phyloP scores from a whole-genome alignment of 2,797 vertebrate genomes.

The Muraenolepis orangiensis region DNA sequence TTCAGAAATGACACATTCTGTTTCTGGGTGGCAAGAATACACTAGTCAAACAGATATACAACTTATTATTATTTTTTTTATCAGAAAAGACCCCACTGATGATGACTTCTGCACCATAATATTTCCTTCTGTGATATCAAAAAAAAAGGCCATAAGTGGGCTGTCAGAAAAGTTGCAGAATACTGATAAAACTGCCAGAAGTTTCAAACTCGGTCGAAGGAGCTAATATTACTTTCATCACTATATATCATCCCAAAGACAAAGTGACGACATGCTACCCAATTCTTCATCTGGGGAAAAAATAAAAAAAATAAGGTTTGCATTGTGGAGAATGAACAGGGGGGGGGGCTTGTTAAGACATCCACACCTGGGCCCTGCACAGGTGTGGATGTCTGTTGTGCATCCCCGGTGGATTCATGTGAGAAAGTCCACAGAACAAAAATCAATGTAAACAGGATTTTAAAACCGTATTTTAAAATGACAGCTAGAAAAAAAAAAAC shows the following conservation, averaged over 20 bases:
- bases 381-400: neutral
- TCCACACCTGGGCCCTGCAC: neutral
- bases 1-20: neutral
- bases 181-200: neutral
- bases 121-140: neutral
- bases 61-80: neutral
- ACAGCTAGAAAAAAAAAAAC: too few species aligned
- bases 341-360: too few species aligned
- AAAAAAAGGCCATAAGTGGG: neutral
- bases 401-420: neutral
- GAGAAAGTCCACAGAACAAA: neutral
- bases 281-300: neutral
- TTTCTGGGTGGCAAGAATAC: neutral
- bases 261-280: neutral
- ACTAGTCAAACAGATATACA: neutral
- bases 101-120: neutral
- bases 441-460: neutral
- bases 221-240: neutral
- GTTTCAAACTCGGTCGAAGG: neutral
- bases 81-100: neutral
- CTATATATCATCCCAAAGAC: neutral
- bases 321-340: neutral
- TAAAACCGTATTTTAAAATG: neutral
- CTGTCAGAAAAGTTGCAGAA: neutral
- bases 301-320: neutral